Evolutionary conservation across 2,113 vertebrate genomes (phyloP).

Genomic region (Pogonocichla stellata): DNA sequence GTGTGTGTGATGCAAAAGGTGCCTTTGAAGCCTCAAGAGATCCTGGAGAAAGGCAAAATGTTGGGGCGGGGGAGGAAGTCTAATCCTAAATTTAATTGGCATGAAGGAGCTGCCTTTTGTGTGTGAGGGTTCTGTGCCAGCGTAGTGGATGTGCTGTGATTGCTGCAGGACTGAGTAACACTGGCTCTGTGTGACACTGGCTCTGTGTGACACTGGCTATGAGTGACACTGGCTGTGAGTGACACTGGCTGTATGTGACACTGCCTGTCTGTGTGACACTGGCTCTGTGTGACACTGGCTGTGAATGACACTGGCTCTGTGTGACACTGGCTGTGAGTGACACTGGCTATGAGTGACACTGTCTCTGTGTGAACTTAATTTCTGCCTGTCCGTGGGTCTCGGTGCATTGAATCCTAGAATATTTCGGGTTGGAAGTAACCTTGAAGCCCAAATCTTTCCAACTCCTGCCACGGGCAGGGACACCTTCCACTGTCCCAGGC

Average conservation of each 20-base stretch:
- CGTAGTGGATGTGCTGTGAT: background rate
- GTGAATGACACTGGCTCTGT: too few species aligned
- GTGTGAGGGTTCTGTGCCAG: background rate
- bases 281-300: too few species aligned
- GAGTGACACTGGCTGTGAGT: too few species aligned
- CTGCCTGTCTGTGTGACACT: too few species aligned
- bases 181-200: too few species aligned
- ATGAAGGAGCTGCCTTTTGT: background rate
- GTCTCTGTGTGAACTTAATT: background rate
- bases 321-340: too few species aligned
- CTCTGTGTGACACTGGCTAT: too few species aligned
- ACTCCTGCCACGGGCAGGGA: background rate
- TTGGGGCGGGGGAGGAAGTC: fast-evolving
- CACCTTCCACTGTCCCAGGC: fast-evolving
- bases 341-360: too few species aligned
- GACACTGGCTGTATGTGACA: too few species aligned
- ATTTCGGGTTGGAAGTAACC: background rate
- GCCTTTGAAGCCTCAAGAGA: constrained; percentile 46
- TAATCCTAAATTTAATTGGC: background rate
- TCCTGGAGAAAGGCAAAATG: background rate
- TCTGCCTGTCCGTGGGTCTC: background rate
- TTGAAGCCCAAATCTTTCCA: background rate
- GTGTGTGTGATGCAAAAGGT: background rate
- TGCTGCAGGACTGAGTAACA: background rate
- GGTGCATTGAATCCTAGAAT: background rate